Evolutionary conservation across 2,113 vertebrate species (phyloP), one percentile per base, ranked within the genome.

Genomic region (Gallinago paraguaiae): DNA sequence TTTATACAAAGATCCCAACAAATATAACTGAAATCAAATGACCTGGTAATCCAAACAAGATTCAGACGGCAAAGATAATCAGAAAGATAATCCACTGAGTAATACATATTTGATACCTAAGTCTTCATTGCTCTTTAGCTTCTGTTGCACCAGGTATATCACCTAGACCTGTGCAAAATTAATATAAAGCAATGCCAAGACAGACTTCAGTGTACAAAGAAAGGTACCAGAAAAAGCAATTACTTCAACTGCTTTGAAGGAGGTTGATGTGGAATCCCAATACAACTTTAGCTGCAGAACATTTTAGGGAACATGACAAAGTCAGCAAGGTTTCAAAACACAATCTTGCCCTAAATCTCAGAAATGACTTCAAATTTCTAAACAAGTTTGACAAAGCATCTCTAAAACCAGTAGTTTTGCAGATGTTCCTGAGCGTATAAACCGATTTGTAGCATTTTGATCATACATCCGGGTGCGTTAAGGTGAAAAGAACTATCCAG

Each of bases 71-170:
- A 79, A 80, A 90, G 90, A 96, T 96, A 41, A 83, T 71, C 59
- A 60, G 41, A n/a, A 92, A 71, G 93, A 96, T 92, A 92, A 96
- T 67, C 48, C 60, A 94, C 43, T 90, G 90, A 96, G 64, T 95
- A 96, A 93, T 35, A 88, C 69, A 56, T 88, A 90, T 68, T 85
- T 56, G 80, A 90, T 88, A 74, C 27, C 11, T 17, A 92, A 77
- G 25, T 71, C 35, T 94, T 71, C 51, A 20, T 8, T 83, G 15
- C 72, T 78, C 77, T 82, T 94, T 57, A 67, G 56, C 60, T 82
- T 75, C 51, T 71, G 25, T 84, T 92, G 76, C 83, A 53, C 28
- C 76, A 89, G 50, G 7, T 83, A 2, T 5, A 78, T 37, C 88
- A 74, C 68, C 18, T 7, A 43, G 23, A 75, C 51, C 43, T 50